Percentiles rank a stretch among this genome's conserved stretches.
phyloP scores from a whole-genome alignment of 1,140 invertebrate genomes.

The Drosophila lowei region DNA sequence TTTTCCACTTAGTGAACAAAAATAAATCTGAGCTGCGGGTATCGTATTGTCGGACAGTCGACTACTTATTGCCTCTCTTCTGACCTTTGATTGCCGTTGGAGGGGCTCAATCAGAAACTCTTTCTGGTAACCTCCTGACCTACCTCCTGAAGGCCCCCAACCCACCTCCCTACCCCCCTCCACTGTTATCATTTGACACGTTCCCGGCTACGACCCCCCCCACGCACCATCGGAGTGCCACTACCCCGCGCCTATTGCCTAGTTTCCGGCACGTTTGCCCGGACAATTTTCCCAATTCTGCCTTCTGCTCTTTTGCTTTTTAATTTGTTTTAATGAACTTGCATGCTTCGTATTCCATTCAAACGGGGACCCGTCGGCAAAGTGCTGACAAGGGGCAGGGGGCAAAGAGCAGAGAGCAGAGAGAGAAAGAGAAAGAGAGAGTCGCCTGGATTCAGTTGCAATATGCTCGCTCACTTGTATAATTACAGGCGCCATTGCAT shows the following conservation, averaged over 20 bases:
- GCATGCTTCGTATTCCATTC: conserved; percentile 65
- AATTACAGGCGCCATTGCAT: conserved; percentile 79
- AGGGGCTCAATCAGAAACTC: no score
- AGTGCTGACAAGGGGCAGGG: not conserved
- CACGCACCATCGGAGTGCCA: not conserved
- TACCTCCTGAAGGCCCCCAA: conserved; percentile 13
- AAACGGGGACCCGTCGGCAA: not conserved
- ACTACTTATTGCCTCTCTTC: no score
- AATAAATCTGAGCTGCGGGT: no score
- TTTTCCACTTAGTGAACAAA: no score
- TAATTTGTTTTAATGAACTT: conserved; percentile 82
- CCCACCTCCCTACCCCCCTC: not conserved
- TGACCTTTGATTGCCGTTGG: no score
- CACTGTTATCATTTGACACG: conserved; percentile 48
- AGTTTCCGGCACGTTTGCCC: conserved; percentile 70
- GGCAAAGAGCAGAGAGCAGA: not conserved
- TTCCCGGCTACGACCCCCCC: not conserved
- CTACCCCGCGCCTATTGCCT: conserved; percentile 35
- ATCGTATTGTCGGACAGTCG: no score
- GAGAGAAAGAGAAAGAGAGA: no score
- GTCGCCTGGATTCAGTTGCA: conserved; percentile 45
- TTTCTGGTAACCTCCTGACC: conserved; percentile 48
- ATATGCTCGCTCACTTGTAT: conserved; percentile 78
- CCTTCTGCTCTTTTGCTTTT: conserved; percentile 65
- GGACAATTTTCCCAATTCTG: conserved; percentile 64